phyloP scores from a whole-genome alignment of 1,140 invertebrate species.

The Drosophila sturtevanti region DNA sequence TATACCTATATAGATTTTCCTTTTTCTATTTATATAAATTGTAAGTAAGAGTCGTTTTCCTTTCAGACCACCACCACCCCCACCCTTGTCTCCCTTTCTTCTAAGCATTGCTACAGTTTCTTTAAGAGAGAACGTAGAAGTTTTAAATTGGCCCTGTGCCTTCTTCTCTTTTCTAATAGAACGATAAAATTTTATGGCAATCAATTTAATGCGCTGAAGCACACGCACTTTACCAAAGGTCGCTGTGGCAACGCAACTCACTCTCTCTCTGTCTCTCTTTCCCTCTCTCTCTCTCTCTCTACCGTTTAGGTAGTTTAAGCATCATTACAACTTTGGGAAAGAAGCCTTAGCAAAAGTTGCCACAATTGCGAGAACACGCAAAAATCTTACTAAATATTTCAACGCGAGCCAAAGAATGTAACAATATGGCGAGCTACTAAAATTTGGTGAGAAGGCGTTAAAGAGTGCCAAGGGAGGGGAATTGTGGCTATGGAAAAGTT shows the following conservation, averaged over 20 bases:
- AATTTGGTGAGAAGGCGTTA: constrained; percentile 10
- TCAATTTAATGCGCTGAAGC: constrained; percentile 74
- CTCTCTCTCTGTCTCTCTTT: no score
- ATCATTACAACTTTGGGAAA: background rate
- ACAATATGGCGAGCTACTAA: constrained; percentile 17
- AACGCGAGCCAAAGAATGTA: constrained; percentile 43
- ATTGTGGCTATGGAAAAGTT: constrained; percentile 4
- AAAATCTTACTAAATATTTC: constrained; percentile 77
- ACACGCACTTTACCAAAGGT: constrained; percentile 63
- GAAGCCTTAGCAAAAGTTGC: constrained; percentile 67
- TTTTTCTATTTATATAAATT: constrained; percentile 51
- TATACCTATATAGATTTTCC: constrained; percentile 29
- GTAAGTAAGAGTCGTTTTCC: constrained; percentile 21
- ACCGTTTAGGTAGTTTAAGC: background rate
- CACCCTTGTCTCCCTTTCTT: background rate
- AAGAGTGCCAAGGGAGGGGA: no score
- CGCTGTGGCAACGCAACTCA: constrained; percentile 46
- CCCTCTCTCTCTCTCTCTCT: no score
- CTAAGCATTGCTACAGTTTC: constrained; percentile 39
- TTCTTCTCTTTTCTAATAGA: constrained; percentile 17
- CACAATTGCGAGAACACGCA: constrained; percentile 55
- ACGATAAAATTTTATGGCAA: constrained; percentile 67
- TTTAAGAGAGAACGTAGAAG: constrained; percentile 7
- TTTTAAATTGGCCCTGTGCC: constrained; percentile 47
- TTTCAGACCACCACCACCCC: no score